A percentile compares a stretch with the other conserved stretches of the same genome.
Evolutionary conservation across 1,140 invertebrate genomes (phyloP).

Genomic region (Diabrotica undecimpunctata): DNA sequence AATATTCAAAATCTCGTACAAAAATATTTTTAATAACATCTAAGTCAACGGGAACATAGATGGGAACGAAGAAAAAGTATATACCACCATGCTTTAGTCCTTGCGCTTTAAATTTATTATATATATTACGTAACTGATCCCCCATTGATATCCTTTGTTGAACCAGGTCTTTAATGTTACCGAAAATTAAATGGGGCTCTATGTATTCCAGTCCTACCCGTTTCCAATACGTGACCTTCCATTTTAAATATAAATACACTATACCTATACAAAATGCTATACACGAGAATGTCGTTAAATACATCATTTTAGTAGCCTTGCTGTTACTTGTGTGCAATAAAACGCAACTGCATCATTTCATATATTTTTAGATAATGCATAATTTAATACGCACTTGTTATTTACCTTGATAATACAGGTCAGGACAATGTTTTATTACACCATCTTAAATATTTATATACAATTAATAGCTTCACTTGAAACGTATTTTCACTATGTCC

Average conservation of each 20-base stretch:
- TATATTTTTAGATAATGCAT: too few species aligned
- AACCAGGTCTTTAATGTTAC: conserved; percentile 14
- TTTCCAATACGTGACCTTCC: conserved; percentile 29
- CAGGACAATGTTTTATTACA: too few species aligned
- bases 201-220: conserved; percentile 23
- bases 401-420: too few species aligned
- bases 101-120: conserved; percentile 40
- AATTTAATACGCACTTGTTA: too few species aligned
- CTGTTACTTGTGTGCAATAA: too few species aligned
- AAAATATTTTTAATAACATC: conserved; percentile 50
- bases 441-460: too few species aligned
- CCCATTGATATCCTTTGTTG: not conserved
- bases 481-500: too few species aligned
- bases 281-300: too few species aligned
- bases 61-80: conserved; percentile 24
- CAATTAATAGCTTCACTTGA: too few species aligned
- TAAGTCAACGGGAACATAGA: conserved; percentile 46
- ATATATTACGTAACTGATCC: conserved; percentile 27
- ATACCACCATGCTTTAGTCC: conserved; percentile 22
- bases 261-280: not conserved
- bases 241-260: conserved; percentile 10
- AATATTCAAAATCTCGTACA: conserved; percentile 50
- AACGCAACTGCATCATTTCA: too few species aligned
- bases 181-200: conserved; percentile 14
- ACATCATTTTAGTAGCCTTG: too few species aligned